These are phyloP conservation scores for Carapus acus DNA, from an alignment of 2,797 vertebrate genomes.

Conservation along the genomic window DNA sequence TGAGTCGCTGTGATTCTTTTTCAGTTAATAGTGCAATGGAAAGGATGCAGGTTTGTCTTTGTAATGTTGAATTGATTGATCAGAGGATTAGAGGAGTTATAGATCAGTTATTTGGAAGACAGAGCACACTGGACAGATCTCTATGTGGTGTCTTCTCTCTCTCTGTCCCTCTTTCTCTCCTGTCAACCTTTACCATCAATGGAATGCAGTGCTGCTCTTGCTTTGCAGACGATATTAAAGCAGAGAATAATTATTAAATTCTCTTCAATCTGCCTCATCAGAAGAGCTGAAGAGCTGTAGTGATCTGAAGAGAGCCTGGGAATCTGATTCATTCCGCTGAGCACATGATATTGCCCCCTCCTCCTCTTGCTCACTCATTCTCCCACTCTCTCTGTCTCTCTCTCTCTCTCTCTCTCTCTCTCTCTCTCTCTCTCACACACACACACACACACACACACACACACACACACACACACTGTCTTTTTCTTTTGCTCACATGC, in stretches of 20 bases:
- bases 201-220: slow-evolving; percentile 46
- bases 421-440: slow-evolving; percentile 37
- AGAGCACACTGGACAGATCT: too few species aligned
- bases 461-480: slow-evolving; percentile 14
- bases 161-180: too few species aligned
- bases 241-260: slow-evolving; percentile 30
- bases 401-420: slow-evolving; percentile 23
- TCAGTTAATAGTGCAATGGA: too few species aligned
- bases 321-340: slow-evolving; percentile 72
- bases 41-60: too few species aligned
- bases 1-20: slow-evolving; percentile 1
- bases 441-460: slow-evolving; percentile 19
- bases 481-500: slow-evolving; percentile 15
- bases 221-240: slow-evolving; percentile 36
- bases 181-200: slow-evolving; percentile 59
- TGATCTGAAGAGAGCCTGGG: slow-evolving; percentile 66
- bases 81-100: too few species aligned
- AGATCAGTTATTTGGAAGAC: too few species aligned
- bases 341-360: slow-evolving; percentile 53
- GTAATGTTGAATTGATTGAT: too few species aligned
- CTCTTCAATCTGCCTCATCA: slow-evolving; percentile 46
- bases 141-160: too few species aligned
- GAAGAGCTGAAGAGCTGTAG: slow-evolving; percentile 60
- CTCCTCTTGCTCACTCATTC: slow-evolving; percentile 30
- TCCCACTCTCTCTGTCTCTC: slow-evolving; percentile 11